A percentile compares a stretch with the other conserved stretches of the same genome.
phyloP scores from a whole-genome alignment of 2,113 vertebrate genomes.

The Orycteropus afer region DNA sequence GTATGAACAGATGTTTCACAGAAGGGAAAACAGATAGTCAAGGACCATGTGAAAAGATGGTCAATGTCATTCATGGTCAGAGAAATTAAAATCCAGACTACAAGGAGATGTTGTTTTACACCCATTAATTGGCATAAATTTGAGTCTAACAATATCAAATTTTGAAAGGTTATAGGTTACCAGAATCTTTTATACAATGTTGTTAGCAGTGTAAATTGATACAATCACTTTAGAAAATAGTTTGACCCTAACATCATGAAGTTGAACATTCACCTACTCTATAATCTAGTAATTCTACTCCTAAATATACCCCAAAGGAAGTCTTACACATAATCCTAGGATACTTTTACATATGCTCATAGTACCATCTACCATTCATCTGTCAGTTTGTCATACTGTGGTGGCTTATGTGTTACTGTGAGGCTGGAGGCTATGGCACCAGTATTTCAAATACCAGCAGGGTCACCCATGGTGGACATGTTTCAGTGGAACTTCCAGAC shows the following conservation, averaged over 20 bases:
- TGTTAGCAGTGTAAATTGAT: neutral
- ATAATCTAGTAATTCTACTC: neutral
- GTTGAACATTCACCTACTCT: neutral
- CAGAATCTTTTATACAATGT: neutral
- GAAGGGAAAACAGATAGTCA: neutral
- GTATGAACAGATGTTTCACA: neutral
- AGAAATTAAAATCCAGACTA: slow-evolving; percentile 2
- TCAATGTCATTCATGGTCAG: neutral
- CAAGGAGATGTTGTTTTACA: neutral
- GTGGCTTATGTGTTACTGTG: too few species aligned
- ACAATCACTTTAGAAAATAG: slow-evolving; percentile 4
- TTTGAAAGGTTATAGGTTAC: neutral
- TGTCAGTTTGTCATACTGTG: too few species aligned
- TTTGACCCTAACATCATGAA: slow-evolving; percentile 4
- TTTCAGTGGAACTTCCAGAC: too few species aligned
- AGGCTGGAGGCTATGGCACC: too few species aligned
- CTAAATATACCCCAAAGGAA: neutral
- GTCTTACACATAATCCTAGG: neutral
- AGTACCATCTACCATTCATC: too few species aligned
- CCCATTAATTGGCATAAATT: neutral
- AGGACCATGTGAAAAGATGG: neutral
- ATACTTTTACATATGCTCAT: neutral
- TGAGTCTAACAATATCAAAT: neutral
- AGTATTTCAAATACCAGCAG: too few species aligned
- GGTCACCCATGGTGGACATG: too few species aligned